These are phyloP conservation scores for Coenonympha arcania DNA, from an alignment of 2,888 invertebrate genomes.

Conservation along the genomic window DNA sequence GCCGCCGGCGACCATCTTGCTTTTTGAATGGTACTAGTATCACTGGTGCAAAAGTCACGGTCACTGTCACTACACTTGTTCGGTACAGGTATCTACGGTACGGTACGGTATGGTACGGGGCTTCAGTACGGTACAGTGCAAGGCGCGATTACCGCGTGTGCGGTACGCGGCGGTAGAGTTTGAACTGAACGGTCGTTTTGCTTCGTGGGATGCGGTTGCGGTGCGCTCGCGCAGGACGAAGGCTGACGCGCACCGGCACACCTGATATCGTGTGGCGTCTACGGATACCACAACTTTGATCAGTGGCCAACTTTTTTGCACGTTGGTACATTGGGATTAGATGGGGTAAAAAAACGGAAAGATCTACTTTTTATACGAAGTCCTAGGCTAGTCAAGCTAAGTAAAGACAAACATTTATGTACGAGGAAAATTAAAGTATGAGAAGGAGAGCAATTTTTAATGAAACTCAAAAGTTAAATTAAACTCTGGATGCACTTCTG, in stretches of 20 bases:
- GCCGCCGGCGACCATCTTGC: constrained; percentile 71
- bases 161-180: constrained; percentile 68
- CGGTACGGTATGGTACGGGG: constrained; percentile 27
- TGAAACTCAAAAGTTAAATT: too few species aligned
- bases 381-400: too few species aligned
- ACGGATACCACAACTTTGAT: background rate
- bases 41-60: constrained; percentile 55
- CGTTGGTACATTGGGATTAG: too few species aligned
- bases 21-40: constrained; percentile 36
- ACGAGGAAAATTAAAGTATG: too few species aligned
- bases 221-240: constrained; percentile 37
- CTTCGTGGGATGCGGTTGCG: constrained; percentile 37
- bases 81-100: constrained; percentile 18
- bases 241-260: constrained; percentile 42
- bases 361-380: too few species aligned
- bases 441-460: too few species aligned
- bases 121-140: constrained; percentile 27
- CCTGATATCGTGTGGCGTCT: constrained; percentile 21
- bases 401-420: too few species aligned
- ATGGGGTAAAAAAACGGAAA: too few species aligned
- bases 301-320: background rate
- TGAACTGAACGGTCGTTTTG: constrained; percentile 57
- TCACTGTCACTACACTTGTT: constrained; percentile 27
- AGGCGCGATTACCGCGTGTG: constrained; percentile 60
- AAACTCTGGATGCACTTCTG: too few species aligned